Evolutionary conservation across 2,113 vertebrate genomes (phyloP).

Genomic region (Machaerirhynchus nigripectus): DNA sequence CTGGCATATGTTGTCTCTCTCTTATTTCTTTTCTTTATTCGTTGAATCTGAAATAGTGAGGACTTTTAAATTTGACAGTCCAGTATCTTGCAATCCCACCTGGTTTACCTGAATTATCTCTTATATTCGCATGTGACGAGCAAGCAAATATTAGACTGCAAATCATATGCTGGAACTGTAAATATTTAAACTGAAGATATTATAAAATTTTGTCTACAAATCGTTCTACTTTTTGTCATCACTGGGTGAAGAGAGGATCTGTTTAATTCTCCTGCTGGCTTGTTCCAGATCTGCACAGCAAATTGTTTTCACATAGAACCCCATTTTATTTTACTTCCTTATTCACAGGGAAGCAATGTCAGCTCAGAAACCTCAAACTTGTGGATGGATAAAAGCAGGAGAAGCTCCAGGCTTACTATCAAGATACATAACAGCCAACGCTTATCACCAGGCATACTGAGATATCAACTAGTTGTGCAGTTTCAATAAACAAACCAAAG

Average conservation of each 20-base stretch:
- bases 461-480: not conserved
- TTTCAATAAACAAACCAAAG: not conserved
- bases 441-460: not conserved
- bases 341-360: not conserved
- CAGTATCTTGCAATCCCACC: not conserved
- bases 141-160: not conserved
- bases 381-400: not conserved
- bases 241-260: not conserved
- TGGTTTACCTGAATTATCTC: not conserved
- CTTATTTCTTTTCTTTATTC: not conserved
- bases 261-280: not conserved
- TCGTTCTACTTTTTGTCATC: not conserved
- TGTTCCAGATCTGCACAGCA: not conserved
- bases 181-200: not conserved
- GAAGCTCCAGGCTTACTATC: not conserved
- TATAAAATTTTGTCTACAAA: not conserved
- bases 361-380: not conserved
- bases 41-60: not conserved
- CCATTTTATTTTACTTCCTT: not conserved
- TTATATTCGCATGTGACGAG: not conserved
- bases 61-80: not conserved
- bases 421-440: not conserved
- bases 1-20: not conserved
- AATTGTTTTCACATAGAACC: not conserved
- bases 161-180: not conserved